phyloP scores from a whole-genome alignment of 2,888 invertebrate species.

The Calameuta filiformis region DNA sequence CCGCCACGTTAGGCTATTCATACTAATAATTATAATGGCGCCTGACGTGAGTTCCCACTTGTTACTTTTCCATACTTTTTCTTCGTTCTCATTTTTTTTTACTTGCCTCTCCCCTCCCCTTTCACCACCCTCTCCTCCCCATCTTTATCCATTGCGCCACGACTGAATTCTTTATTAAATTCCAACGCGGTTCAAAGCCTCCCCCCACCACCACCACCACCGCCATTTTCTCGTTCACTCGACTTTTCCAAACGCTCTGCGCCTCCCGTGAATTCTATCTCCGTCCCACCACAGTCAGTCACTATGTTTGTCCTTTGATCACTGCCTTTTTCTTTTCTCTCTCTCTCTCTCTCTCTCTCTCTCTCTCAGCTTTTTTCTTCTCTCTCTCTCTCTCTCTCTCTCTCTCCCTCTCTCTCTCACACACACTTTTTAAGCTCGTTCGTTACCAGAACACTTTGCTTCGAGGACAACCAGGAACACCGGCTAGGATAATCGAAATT shows the following conservation, averaged over 20 bases:
- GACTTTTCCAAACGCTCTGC: background rate
- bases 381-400: background rate
- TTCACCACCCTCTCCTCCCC: background rate
- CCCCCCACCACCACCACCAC: background rate
- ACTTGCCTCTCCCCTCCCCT: background rate
- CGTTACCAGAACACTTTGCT: background rate
- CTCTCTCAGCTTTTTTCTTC: too few relatives aligned
- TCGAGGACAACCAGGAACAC: background rate
- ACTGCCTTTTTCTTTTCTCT: background rate
- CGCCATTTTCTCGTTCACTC: background rate
- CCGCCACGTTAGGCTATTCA: slow-evolving; percentile 22
- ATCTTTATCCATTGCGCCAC: slow-evolving; percentile 1
- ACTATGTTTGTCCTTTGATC: background rate
- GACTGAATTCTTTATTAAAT: slow-evolving; percentile 21
- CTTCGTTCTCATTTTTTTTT: background rate
- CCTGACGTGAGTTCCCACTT: slow-evolving; percentile 5
- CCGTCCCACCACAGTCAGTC: too few relatives aligned
- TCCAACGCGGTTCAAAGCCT: slow-evolving; percentile 18
- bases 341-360: background rate
- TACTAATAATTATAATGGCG: slow-evolving; percentile 22
- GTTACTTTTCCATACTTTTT: background rate
- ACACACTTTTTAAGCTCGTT: background rate
- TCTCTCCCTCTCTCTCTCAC: too few relatives aligned
- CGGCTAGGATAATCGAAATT: slow-evolving; percentile 1
- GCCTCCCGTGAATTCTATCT: too few relatives aligned